Conservation (phyloP, 2,113 vertebrate species). For the Cynopterus brachyotis region DNA sequence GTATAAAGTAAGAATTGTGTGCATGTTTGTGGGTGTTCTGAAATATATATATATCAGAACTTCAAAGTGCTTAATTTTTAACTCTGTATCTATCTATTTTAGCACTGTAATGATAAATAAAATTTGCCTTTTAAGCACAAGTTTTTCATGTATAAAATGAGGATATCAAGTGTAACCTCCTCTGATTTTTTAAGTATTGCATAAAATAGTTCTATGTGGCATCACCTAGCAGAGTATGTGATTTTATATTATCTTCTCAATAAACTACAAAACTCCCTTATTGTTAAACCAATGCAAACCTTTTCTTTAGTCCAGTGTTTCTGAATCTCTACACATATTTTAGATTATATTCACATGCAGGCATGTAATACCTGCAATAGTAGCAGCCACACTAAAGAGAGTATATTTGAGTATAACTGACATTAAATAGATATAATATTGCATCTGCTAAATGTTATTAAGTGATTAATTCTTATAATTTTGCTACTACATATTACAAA, state of each 20-base stretch:
- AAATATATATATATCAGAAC: not conserved
- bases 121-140: not conserved
- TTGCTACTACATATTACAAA: not conserved
- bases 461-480: not conserved
- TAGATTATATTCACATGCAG: not conserved
- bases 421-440: not conserved
- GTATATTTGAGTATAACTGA: not conserved
- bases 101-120: not conserved
- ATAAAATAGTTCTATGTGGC: not conserved
- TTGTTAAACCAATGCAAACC: not conserved
- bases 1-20: not conserved
- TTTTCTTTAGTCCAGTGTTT: not conserved
- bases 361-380: not conserved
- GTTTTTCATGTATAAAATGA: not conserved
- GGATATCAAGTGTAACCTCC: not conserved
- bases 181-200: not conserved
- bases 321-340: not conserved
- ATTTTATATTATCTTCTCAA: not conserved
- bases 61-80: not conserved
- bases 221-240: not conserved
- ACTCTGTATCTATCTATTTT: not conserved
- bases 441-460: not conserved
- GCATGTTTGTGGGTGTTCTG: not conserved
- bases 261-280: not conserved
- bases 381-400: not conserved